These are phyloP conservation scores for Ostrea denselamellosa DNA, from an alignment of 1,140 invertebrate species.

Conservation along the genomic window DNA sequence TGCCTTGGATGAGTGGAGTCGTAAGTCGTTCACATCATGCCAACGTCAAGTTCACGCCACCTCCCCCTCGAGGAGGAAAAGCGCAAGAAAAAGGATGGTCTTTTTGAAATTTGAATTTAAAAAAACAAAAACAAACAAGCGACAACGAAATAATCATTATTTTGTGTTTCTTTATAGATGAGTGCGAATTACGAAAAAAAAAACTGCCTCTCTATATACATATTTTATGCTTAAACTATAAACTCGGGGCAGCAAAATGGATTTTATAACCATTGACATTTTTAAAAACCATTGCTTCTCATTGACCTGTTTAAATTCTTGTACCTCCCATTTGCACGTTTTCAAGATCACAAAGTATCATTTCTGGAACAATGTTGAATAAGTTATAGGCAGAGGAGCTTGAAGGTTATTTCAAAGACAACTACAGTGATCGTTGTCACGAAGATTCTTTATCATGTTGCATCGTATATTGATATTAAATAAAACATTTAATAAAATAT, in stretches of 20 bases:
- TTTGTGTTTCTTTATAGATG: not conserved
- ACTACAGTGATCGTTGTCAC: conserved; percentile 1
- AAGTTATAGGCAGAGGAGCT: not conserved
- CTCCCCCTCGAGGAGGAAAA: conserved; percentile 41
- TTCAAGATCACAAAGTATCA: not conserved
- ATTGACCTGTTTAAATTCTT: conserved; percentile 1
- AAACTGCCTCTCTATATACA: not conserved
- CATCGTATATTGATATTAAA: conserved; percentile 16
- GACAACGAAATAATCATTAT: not conserved
- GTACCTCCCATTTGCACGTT: not conserved
- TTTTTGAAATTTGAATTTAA: conserved; percentile 30
- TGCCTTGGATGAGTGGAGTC: conserved; percentile 57
- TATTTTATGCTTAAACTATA: conserved; percentile 2
- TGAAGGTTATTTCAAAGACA: conserved; percentile 29
- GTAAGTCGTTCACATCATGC: conserved; percentile 56
- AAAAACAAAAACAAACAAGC: not conserved
- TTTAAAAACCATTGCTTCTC: not conserved
- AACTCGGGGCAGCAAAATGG: conserved; percentile 21
- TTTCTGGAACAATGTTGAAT: not conserved
- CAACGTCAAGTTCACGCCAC: conserved; percentile 56
- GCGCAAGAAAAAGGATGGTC: conserved; percentile 54
- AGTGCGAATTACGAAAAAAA: not conserved
- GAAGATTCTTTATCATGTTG: conserved; percentile 16
- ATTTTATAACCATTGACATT: not conserved
- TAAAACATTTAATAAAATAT: conserved; percentile 17